Evolutionary conservation across 1,140 invertebrate genomes (phyloP), one percentile per base, ranked within the genome.

Genomic region (Pogonognathellus flavescens): DNA sequence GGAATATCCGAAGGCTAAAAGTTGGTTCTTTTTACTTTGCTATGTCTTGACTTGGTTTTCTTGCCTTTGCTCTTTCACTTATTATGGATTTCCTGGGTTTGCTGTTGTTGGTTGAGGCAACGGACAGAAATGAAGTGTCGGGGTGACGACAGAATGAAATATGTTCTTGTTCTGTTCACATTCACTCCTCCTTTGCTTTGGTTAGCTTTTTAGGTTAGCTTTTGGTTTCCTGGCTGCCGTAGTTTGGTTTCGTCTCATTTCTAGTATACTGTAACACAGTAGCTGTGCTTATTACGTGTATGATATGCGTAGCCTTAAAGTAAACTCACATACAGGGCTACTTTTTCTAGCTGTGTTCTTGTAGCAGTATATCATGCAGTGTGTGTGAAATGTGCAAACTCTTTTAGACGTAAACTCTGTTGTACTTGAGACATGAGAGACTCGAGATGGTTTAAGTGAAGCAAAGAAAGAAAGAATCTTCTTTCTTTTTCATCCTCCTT

Each of bases 121-220:
- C 31, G 41, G 70, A 76, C 31, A 76, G 70, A 76, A 50, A 31
- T 76, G 70, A 76, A 76, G 25, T 76, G 70, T 76, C 70, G 70
- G 13, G 16, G 70, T 76, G 70, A 76, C 41, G 70, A 76, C 70
- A 76, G 70, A 76, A 76, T 76, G 70, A 76, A 76, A 76, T 76
- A 76, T 76, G 70, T 76, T 76, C 70, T 76, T 41, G 14, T 70
- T 16, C 13, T 76, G 14, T 76, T 41, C 41, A 49, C 70, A 76
- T 76, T 16, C 41, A 50, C 41, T 76, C 41, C 41, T 10, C 31
- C 31, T 76, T 66, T 25, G 18, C 62, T 8, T 66, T 20, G 18
- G 20, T 62, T 18, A 22, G 13, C 60, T 62, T 25, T 11, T 55
- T 11, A 10, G 59, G 53, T 55, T 11, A 55, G 59, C 59, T 62